These are phyloP conservation scores for Sebastes matsubarae DNA, from an alignment of 2,797 vertebrate species.

Conservation along the genomic window DNA sequence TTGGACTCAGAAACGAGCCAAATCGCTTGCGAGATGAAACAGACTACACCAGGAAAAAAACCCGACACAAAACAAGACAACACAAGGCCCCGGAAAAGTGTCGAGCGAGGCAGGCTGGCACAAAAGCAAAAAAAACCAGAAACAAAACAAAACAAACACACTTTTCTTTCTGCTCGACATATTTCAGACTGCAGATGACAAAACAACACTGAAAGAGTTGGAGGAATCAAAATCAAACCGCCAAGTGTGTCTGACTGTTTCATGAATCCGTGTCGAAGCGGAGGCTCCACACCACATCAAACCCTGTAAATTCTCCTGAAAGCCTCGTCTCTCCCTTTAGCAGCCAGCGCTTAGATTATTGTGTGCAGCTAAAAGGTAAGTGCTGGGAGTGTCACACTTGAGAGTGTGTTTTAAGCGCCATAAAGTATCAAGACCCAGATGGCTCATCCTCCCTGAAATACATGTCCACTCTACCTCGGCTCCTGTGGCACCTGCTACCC, in stretches of 20 bases:
- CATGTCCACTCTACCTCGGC: slow-evolving; percentile 61
- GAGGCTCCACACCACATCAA: slow-evolving; percentile 63
- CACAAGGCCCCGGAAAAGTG: slow-evolving; percentile 53
- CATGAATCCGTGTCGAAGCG: slow-evolving; percentile 59
- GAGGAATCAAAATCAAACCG: slow-evolving; percentile 71
- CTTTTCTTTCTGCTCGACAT: slow-evolving; percentile 65
- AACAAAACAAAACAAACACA: slow-evolving; percentile 62
- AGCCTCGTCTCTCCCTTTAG: slow-evolving; percentile 58
- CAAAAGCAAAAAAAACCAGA: slow-evolving; percentile 29
- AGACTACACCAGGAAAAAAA: slow-evolving; percentile 44
- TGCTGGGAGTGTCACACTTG: slow-evolving; percentile 73
- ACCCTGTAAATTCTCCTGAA: slow-evolving; percentile 73
- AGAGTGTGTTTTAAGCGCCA: slow-evolving; percentile 75
- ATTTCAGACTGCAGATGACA: slow-evolving; percentile 66
- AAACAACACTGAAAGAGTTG: slow-evolving; percentile 63
- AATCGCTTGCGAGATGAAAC: slow-evolving; percentile 70
- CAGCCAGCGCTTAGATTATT: slow-evolving; percentile 64
- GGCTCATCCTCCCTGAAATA: slow-evolving; percentile 78
- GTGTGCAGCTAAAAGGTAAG: slow-evolving; percentile 74
- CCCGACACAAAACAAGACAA: slow-evolving; percentile 40
- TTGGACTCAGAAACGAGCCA: slow-evolving; percentile 69
- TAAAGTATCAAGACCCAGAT: slow-evolving; percentile 82
- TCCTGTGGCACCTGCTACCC: slow-evolving; percentile 76
- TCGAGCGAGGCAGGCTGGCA: slow-evolving; percentile 51
- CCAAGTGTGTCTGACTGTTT: slow-evolving; percentile 66